Base-by-base conservation (phyloP, 2,113 vertebrate species). In the Bubo bubo region DNA sequence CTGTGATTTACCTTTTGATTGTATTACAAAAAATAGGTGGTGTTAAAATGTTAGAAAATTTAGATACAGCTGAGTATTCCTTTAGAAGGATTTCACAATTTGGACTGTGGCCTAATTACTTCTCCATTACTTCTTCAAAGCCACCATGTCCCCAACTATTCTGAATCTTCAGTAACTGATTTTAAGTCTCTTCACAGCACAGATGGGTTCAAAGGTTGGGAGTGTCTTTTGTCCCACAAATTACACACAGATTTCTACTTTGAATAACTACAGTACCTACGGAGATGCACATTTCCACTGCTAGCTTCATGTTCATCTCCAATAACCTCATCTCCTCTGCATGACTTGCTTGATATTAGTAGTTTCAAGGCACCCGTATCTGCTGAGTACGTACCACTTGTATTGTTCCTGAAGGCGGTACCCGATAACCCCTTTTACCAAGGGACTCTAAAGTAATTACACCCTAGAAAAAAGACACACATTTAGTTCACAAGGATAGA, bases 351-450 rank as follows among this genome's bases (percentile, higher is more conserved):
- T 70, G 84, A 14, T 49, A 90, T 85, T 28, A 95, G 58, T 86
- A 73, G 75, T 97, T 95, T 95, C 95, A 94, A 86, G 89, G 53
- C 95, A 87, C 85, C 95, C 58, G 17, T 55, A 94, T 83, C 72
- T 96, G 96, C 96, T 95, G 79, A 96, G 96, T 97, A 98, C 99
- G 83, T 98, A 99, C 99, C 99, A 99, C 99, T 99, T 99, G 99
- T 98, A 99, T 99, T 98, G 99, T 99, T 99, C 99, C 99, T 99
- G 99, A 99, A 98, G 99, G 98, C 98, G 99, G 99, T 98, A 99
- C 99, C 88, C 99, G 99, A 96, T 99, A 99, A 98, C 99, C 99
- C 98, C 99, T 99, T 98, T 99, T 99, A 84, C 99, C 99, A 98
- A 99, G 98, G 98, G 99, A 98, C 98, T 99, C 99, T 98, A 99